Percentiles rank a stretch among this genome's conserved stretches.
phyloP scores from a whole-genome alignment of 92 coral and sea anemone species.

The Epizoanthus rinbou region DNA sequence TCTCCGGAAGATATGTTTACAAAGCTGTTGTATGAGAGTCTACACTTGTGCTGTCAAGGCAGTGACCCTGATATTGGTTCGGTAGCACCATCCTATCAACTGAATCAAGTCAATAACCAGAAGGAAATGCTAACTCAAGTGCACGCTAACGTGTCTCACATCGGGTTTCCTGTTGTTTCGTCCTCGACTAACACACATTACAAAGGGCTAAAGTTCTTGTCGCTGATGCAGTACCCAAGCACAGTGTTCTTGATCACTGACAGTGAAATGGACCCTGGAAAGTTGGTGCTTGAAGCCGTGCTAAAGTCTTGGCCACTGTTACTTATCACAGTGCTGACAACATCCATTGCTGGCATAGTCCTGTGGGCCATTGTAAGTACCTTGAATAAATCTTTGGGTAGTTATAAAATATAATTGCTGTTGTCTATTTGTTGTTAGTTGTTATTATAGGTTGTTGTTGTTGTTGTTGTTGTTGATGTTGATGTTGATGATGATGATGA shows the following conservation, averaged over 20 bases:
- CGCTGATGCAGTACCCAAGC: background rate
- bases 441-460: too few species aligned
- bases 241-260: background rate
- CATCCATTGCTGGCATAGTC: constrained; percentile 5
- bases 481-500: too few species aligned
- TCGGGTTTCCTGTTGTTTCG: background rate
- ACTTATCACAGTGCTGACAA: background rate
- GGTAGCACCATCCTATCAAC: background rate
- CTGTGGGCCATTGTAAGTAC: background rate
- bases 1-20: background rate
- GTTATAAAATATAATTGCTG: too few species aligned
- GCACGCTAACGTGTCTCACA: background rate
- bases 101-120: background rate
- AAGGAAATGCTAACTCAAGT: background rate
- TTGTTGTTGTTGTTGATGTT: too few species aligned
- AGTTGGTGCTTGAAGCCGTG: background rate
- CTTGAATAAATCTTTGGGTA: too few species aligned
- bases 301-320: constrained; percentile 9
- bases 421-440: too few species aligned
- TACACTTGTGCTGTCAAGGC: background rate
- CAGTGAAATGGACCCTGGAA: background rate
- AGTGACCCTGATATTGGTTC: background rate
- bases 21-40: background rate
- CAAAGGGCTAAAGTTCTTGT: background rate
- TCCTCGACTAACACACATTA: background rate